Evolutionary conservation across 2,888 invertebrate species (phyloP).

Genomic region (Cheilosia vulpina): DNA sequence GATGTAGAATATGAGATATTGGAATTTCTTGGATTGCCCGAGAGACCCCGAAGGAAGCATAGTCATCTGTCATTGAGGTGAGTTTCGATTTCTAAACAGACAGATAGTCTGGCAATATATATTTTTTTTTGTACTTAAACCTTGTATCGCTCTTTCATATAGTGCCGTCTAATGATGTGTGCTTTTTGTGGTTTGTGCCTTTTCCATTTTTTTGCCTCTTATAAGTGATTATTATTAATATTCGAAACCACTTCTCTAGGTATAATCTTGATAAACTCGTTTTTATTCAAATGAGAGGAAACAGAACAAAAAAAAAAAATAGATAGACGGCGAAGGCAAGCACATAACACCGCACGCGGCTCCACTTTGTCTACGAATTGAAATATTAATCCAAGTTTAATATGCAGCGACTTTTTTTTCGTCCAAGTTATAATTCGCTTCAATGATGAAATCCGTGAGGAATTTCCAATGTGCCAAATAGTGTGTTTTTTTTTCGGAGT

Average conservation of each 20-base stretch:
- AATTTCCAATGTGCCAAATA: conserved; percentile 60
- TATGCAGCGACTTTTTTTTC: neutral
- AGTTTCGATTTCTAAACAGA: conserved; percentile 62
- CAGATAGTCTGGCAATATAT: conserved; percentile 65
- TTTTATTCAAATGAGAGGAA: conserved; percentile 64
- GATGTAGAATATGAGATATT: conserved; percentile 95
- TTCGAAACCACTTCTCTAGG: conserved; percentile 73
- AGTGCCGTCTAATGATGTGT: neutral
- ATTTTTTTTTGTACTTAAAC: conserved; percentile 6
- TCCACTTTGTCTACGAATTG: conserved; percentile 76
- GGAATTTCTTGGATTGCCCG: conserved; percentile 93
- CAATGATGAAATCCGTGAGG: conserved; percentile 59
- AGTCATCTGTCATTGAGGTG: conserved; percentile 83
- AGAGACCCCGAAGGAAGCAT: conserved; percentile 87
- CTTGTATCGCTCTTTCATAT: neutral
- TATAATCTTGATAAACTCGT: conserved; percentile 73
- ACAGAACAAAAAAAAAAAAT: conserved; percentile 10
- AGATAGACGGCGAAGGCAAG: conserved; percentile 49
- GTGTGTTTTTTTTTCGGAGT: conserved; percentile 32
- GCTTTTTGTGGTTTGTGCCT: conserved; percentile 33
- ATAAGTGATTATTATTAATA: conserved; percentile 73
- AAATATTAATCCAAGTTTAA: conserved; percentile 54
- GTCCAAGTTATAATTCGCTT: conserved; percentile 4
- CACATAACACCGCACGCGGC: conserved; percentile 62
- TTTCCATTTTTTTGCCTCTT: conserved; percentile 33